phyloP scores from a whole-genome alignment of 2,888 invertebrate genomes.

The Ormyrus thymus region DNA sequence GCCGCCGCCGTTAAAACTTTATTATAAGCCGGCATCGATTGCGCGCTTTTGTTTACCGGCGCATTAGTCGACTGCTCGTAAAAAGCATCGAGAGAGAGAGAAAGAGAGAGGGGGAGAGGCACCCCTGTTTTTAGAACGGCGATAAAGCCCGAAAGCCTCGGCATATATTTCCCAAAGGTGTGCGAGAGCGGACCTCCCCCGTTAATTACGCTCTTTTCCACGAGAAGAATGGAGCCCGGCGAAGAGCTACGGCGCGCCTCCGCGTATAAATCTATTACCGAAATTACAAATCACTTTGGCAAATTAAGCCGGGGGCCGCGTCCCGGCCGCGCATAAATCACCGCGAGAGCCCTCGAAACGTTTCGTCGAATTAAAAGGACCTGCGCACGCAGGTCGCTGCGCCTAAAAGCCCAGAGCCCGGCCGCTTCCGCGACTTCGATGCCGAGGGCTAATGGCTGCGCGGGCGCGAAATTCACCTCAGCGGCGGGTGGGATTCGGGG shows the following conservation, averaged over 20 bases:
- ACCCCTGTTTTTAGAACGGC: background rate
- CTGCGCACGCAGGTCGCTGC: slow-evolving; percentile 14
- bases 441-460: background rate
- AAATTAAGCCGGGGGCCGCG: slow-evolving; percentile 36
- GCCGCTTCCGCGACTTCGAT: background rate
- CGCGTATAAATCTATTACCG: slow-evolving; percentile 39
- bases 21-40: too few relatives aligned
- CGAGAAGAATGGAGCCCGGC: background rate
- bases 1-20: background rate
- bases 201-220: slow-evolving; percentile 27
- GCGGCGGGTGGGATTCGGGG: background rate
- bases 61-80: background rate
- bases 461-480: slow-evolving; percentile 22
- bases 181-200: background rate
- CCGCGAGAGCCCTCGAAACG: background rate
- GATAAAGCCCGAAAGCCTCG: slow-evolving; percentile 3
- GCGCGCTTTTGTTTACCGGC: background rate
- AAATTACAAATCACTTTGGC: slow-evolving; percentile 54
- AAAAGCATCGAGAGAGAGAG: background rate
- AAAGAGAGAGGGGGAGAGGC: background rate
- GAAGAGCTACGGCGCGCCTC: slow-evolving; percentile 2
- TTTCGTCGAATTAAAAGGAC: slow-evolving; percentile 49
- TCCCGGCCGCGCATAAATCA: slow-evolving; percentile 38
- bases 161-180: background rate
- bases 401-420: background rate